Conservation (phyloP, 2,888 invertebrate genomes). For the Ectobius pallidus region DNA sequence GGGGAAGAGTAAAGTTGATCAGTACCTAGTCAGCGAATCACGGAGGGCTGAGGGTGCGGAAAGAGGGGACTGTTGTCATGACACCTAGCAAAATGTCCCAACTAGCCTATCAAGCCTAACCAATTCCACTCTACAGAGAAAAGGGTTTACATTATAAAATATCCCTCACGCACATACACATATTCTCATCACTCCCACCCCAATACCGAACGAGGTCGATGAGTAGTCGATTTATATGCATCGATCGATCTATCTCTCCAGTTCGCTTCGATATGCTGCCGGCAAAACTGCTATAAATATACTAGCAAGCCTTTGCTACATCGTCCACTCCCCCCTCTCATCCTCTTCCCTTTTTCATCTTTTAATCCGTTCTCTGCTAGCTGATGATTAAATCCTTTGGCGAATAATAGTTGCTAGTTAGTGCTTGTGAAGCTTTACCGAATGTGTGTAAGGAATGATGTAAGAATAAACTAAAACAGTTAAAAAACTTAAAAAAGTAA, state of each 20-base stretch:
- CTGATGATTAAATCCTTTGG: no score
- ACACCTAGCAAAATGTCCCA: neutral
- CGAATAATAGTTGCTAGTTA: no score
- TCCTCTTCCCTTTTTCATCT: neutral
- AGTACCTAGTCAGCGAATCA: neutral
- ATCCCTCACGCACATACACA: neutral
- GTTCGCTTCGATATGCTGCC: constrained; percentile 17
- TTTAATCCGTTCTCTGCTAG: no score
- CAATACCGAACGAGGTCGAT: neutral
- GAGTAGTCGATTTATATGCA: constrained; percentile 29
- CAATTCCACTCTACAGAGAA: neutral
- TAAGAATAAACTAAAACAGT: no score
- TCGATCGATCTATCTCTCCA: constrained; percentile 17
- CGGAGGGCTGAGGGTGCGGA: neutral
- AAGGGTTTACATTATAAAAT: neutral
- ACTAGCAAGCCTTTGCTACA: constrained; percentile 6
- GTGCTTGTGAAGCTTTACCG: no score
- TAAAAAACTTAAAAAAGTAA: no score
- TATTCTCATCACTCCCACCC: neutral
- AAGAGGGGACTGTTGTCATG: neutral
- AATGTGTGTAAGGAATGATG: no score
- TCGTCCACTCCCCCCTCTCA: neutral
- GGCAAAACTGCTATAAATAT: constrained; percentile 20
- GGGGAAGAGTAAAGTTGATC: no score
- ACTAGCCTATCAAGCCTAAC: neutral